Conservation (phyloP, 1,140 invertebrate species). For the Galendromus occidentalis region DNA sequence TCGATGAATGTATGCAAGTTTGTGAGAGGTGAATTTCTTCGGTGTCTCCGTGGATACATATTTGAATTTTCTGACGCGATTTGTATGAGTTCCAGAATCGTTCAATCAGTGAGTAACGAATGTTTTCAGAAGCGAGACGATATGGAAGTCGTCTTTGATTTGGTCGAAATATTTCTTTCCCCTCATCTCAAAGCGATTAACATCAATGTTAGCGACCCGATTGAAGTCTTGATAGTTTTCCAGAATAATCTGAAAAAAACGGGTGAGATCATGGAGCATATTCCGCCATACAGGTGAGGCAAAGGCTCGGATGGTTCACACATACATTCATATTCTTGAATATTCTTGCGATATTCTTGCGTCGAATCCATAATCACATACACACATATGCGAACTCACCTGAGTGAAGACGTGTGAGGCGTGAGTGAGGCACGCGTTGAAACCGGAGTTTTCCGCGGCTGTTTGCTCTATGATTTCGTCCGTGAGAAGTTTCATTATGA, state of each 20-base stretch:
- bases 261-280: too few species aligned
- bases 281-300: too few species aligned
- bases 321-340: neutral
- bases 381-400: neutral
- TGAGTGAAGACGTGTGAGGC: constrained; percentile 5
- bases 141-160: neutral
- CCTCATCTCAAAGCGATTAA: neutral
- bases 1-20: too few species aligned
- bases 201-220: neutral
- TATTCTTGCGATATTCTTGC: neutral
- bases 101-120: too few species aligned
- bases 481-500: neutral
- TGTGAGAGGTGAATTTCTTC: too few species aligned
- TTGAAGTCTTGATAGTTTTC: constrained; percentile 10
- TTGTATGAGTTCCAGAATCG: too few species aligned
- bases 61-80: too few species aligned
- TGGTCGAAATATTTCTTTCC: neutral
- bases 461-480: constrained; percentile 1
- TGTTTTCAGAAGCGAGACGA: constrained; percentile 1
- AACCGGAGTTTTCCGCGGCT: neutral
- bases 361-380: too few species aligned
- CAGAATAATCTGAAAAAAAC: neutral
- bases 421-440: neutral
- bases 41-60: too few species aligned
- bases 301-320: too few species aligned